Conservation (phyloP, 2,797 vertebrate species). For the Labeo calbasu region DNA sequence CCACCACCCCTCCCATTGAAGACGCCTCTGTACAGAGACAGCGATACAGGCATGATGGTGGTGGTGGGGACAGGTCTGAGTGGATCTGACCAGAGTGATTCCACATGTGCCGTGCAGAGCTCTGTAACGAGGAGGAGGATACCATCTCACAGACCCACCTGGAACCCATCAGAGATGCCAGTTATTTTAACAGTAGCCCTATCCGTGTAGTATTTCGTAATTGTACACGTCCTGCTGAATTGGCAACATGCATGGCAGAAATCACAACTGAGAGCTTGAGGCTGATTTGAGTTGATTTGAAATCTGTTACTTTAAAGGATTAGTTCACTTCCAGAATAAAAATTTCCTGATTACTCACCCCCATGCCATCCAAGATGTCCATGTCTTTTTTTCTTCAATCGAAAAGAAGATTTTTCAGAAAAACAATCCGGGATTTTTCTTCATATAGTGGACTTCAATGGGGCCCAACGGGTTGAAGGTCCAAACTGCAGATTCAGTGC, state of each 20-base stretch:
- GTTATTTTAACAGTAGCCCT: constrained; percentile 33
- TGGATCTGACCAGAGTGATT: constrained; percentile 19
- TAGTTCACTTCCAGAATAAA: no score
- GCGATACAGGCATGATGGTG: constrained; percentile 11
- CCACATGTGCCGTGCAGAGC: constrained; percentile 28
- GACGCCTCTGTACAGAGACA: constrained; percentile 33
- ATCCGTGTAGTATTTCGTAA: constrained; percentile 9
- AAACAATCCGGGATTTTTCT: no score
- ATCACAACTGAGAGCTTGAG: not conserved
- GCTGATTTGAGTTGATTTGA: not conserved
- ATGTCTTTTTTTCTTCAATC: no score
- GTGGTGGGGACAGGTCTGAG: constrained; percentile 34
- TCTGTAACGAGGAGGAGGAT: not conserved
- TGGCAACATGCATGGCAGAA: constrained; percentile 16
- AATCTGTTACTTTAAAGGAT: not conserved
- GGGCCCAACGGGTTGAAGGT: no score
- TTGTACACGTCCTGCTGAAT: not conserved
- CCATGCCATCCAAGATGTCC: no score
- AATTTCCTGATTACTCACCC: no score
- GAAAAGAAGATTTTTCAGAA: no score
- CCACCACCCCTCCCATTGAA: constrained; percentile 5
- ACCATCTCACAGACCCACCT: constrained; percentile 27
- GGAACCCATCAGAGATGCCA: constrained; percentile 45
- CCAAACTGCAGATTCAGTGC: no score
- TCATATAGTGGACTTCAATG: no score